Conservation (phyloP, 2,113 vertebrate species). For the Lasiurus borealis region DNA sequence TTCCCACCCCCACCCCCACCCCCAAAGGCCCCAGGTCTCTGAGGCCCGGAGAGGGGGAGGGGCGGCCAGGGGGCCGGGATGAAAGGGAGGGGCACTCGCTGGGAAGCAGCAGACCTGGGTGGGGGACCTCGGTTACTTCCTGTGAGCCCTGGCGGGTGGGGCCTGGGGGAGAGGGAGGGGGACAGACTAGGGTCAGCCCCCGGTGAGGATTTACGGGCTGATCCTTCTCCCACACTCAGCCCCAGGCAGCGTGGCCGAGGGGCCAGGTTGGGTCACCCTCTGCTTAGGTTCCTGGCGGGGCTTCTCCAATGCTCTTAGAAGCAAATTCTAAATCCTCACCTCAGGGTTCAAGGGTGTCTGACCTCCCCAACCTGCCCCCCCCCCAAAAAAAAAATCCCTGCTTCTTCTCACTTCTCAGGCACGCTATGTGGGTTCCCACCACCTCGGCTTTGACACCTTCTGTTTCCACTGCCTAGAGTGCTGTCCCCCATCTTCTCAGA, state of each 20-base stretch:
- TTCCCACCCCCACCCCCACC: not conserved
- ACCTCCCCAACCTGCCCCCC: not conserved
- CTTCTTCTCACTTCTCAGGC: not conserved
- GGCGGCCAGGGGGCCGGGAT: not conserved
- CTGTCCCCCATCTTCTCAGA: not conserved
- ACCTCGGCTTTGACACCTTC: fast-evolving
- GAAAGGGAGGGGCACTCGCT: not conserved
- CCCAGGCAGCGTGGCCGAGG: not conserved
- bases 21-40: not conserved
- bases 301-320: not conserved
- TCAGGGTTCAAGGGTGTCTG: not conserved
- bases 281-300: not conserved
- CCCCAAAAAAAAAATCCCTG: no score
- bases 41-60: not conserved
- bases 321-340: not conserved
- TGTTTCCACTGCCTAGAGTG: not conserved
- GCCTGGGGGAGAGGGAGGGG: not conserved
- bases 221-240: fast-evolving
- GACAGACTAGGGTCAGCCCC: not conserved
- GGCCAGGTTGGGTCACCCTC: not conserved
- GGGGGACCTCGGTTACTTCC: not conserved
- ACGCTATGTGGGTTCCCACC: fast-evolving
- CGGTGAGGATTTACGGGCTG: not conserved
- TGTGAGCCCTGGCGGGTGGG: not conserved
- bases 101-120: not conserved